Base-by-base conservation (phyloP, 1,140 invertebrate species). In the Ceratina calcarata region DNA sequence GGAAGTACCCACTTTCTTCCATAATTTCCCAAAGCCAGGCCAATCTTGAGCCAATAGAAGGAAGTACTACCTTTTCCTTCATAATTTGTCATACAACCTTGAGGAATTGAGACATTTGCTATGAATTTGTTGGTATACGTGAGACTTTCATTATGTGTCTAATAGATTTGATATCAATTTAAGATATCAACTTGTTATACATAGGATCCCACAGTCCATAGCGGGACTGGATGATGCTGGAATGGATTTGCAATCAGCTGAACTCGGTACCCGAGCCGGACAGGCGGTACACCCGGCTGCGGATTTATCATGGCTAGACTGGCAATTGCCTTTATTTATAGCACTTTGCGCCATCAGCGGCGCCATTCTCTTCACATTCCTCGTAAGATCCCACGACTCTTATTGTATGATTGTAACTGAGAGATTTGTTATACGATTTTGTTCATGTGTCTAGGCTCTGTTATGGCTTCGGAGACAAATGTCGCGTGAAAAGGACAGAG, bases 401-500 rank as follows among this genome's bases (percentile, higher is more conserved):
- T n/a, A n/a, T n/a, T n/a, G n/a, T n/a, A n/a, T n/a, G n/a, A n/a
- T n/a, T n/a, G n/a, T n/a, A n/a, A n/a, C n/a, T n/a, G n/a, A n/a
- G n/a, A n/a, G n/a, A n/a, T n/a, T n/a, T n/a, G n/a, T n/a, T n/a
- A n/a, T n/a, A n/a, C n/a, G n/a, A n/a, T n/a, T n/a, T n/a, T n/a
- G n/a, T n/a, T n/a, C n/a, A n/a, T n/a, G n/a, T n/a, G n/a, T n/a
- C n/a, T n/a, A n/a, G n/a, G 89, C 93, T 86, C 86, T 93, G 89
- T 91, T 93, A 93, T 93, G 93, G 93, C 91, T 93, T 82, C 89
- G 92, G 86, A 93, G 92, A 90, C 92, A 93, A 92, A 93, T 93
- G 92, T 92, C 93, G 90, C 91, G 92, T 93, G 92, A 93, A 91
- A 93, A 93, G 78, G 90, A 93, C 74, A 89, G 86, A 24, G 90